Conservation (phyloP, 2,888 invertebrate species). For the Drosophila multiciliata region DNA sequence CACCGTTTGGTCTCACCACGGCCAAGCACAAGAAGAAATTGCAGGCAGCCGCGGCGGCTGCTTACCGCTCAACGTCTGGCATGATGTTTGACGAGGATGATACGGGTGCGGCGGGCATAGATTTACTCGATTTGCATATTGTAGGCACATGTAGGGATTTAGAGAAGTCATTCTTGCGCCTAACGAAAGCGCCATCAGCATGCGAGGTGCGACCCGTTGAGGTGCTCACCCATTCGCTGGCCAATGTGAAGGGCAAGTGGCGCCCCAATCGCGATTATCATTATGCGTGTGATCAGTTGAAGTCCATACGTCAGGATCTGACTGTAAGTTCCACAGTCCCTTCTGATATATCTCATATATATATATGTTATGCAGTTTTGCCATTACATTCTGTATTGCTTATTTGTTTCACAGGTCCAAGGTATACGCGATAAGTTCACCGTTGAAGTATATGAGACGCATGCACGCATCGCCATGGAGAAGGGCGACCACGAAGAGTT, state of each 20-base stretch:
- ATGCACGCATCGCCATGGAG: slow-evolving; percentile 98
- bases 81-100: slow-evolving; percentile 86
- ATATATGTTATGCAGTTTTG: background rate
- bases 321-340: slow-evolving; percentile 89
- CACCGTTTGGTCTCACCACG: slow-evolving; percentile 74
- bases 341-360: no score
- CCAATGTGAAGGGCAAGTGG: slow-evolving; percentile 97
- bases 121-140: slow-evolving; percentile 94
- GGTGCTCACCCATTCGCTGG: slow-evolving; percentile 93
- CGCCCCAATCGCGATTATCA: slow-evolving; percentile 95
- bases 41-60: slow-evolving; percentile 41
- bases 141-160: slow-evolving; percentile 97
- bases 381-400: background rate
- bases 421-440: slow-evolving; percentile 97
- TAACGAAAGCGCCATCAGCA: slow-evolving; percentile 97
- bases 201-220: slow-evolving; percentile 95
- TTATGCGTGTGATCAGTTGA: slow-evolving; percentile 99
- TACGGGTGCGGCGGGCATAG: slow-evolving; percentile 88
- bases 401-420: slow-evolving; percentile 89
- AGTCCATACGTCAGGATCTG: slow-evolving; percentile 99
- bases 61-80: slow-evolving; percentile 66
- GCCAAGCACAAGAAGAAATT: slow-evolving; percentile 68
- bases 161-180: slow-evolving; percentile 97
- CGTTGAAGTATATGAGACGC: slow-evolving; percentile 99
- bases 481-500: slow-evolving; percentile 99